A percentile compares a stretch with the other conserved stretches of the same genome.
These are phyloP conservation scores for Morpho achilles DNA, from an alignment of 2,888 invertebrate species.

Conservation along the genomic window DNA sequence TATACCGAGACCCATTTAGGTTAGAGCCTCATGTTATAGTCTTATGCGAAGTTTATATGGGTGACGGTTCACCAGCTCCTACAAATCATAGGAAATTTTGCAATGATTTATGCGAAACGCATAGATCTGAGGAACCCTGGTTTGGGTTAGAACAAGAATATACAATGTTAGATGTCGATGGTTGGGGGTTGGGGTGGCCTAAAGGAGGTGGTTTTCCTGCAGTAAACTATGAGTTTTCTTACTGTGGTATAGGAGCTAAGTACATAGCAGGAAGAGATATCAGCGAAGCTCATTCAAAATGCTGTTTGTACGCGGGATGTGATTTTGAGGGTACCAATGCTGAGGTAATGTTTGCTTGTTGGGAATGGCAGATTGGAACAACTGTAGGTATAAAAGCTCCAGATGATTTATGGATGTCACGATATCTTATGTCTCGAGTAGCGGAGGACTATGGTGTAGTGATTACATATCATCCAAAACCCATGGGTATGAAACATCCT, in stretches of 20 bases:
- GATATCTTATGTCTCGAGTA: conserved; percentile 89
- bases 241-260: conserved; percentile 97
- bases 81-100: conserved; percentile 87
- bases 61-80: conserved; percentile 84
- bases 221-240: conserved; percentile 92
- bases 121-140: conserved; percentile 87
- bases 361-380: conserved; percentile 95
- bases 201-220: conserved; percentile 92
- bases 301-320: conserved; percentile 95
- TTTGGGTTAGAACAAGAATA: conserved; percentile 97
- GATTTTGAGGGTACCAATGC: conserved; percentile 97
- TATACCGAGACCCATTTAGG: conserved; percentile 95
- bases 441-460: conserved; percentile 91
- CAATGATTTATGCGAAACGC: conserved; percentile 83
- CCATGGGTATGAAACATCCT: conserved; percentile 90
- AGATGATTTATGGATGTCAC: conserved; percentile 92
- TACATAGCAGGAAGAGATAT: conserved; percentile 96
- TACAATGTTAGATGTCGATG: conserved; percentile 90
- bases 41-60: conserved; percentile 88
- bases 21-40: conserved; percentile 92
- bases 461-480: conserved; percentile 85
- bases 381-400: conserved; percentile 89
- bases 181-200: conserved; percentile 96
- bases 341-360: conserved; percentile 97
- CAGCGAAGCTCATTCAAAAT: conserved; percentile 88